These are phyloP conservation scores for Acrossocheilus fasciatus DNA, from an alignment of 2,797 vertebrate genomes.

Conservation along the genomic window DNA sequence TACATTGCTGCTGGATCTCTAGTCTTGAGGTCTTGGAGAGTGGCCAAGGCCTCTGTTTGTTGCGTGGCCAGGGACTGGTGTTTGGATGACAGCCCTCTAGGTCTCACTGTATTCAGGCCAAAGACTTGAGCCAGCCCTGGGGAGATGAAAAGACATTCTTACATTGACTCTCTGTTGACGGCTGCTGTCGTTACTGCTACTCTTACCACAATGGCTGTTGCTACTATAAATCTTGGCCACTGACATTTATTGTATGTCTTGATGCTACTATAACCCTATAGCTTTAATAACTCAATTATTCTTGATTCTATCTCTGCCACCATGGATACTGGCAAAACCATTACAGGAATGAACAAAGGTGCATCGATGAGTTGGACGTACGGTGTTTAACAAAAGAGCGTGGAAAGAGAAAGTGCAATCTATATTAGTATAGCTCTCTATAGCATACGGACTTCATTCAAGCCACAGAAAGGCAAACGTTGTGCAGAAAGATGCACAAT, in stretches of 20 bases:
- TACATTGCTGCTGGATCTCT: slow-evolving; percentile 27
- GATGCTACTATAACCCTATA: neutral
- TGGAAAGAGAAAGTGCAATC: too few relatives aligned
- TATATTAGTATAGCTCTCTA: neutral
- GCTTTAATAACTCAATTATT: neutral
- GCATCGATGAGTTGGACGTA: too few relatives aligned
- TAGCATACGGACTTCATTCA: neutral
- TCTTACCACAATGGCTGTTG: neutral
- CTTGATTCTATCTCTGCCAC: neutral
- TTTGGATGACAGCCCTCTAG: slow-evolving; percentile 56
- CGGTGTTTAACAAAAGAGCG: too few relatives aligned
- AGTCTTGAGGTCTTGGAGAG: slow-evolving; percentile 47
- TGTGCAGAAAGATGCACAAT: neutral
- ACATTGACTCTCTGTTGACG: slow-evolving; percentile 28
- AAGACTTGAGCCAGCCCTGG: slow-evolving; percentile 42
- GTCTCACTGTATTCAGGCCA: slow-evolving; percentile 53
- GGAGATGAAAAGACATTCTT: slow-evolving; percentile 43
- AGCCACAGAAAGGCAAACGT: neutral
- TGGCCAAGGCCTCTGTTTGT: slow-evolving; percentile 46
- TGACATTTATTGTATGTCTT: slow-evolving; percentile 10
- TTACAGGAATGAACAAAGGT: too few relatives aligned
- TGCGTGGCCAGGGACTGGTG: slow-evolving; percentile 56
- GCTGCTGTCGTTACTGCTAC: slow-evolving; percentile 15
- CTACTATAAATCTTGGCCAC: neutral
- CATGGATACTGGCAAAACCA: neutral